Conservation (phyloP, 2,888 invertebrate genomes). For the Margaritifera margaritifera region DNA sequence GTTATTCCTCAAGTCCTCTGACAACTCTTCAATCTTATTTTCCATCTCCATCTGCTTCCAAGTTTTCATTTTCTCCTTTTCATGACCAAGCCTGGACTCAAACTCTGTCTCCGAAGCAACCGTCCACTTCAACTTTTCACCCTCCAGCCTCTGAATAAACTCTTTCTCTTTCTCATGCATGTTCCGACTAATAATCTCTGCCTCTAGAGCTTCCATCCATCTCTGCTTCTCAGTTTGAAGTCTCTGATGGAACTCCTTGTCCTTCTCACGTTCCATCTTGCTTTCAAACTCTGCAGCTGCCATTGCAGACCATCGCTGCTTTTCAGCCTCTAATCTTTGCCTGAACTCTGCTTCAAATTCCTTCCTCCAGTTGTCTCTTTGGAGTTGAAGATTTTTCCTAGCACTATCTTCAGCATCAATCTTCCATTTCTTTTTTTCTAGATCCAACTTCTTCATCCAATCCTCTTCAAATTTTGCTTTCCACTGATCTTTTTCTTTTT, state of each 20-base stretch:
- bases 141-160: slow-evolving; percentile 18
- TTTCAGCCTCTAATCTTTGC: no score
- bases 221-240: slow-evolving; percentile 32
- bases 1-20: slow-evolving; percentile 5
- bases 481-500: slow-evolving; percentile 37
- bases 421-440: slow-evolving; percentile 10
- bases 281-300: no score
- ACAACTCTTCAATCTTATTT: slow-evolving; percentile 8
- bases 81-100: slow-evolving; percentile 25
- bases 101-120: slow-evolving; percentile 22
- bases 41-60: slow-evolving; percentile 26
- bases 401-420: not conserved
- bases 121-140: slow-evolving; percentile 24
- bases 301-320: no score
- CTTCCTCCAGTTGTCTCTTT: no score
- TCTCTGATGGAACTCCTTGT: slow-evolving; percentile 30
- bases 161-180: slow-evolving; percentile 10
- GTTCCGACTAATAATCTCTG: not conserved
- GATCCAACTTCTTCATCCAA: slow-evolving; percentile 24
- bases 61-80: slow-evolving; percentile 36
- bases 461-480: slow-evolving; percentile 26
- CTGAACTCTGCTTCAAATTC: no score
- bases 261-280: not conserved
- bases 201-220: slow-evolving; percentile 13
- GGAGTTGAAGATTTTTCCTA: no score